Conservation (phyloP, 2,888 invertebrate genomes). For the Pachymerium ferrugineum region DNA sequence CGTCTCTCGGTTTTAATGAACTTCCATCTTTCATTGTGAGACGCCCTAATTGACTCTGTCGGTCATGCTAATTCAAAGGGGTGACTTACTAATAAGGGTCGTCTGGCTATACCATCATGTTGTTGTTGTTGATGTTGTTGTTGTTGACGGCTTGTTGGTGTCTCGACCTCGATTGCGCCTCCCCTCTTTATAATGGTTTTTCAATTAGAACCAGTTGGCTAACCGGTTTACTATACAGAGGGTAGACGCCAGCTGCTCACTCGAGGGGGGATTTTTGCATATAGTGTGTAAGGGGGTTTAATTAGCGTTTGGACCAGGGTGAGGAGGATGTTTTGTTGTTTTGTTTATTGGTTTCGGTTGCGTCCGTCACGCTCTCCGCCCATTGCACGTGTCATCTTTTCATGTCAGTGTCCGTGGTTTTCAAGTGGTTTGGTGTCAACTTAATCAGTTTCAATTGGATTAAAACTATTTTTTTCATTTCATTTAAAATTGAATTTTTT, state of each 20-base stretch:
- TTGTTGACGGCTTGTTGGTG: constrained; percentile 1
- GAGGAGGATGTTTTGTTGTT: constrained; percentile 14
- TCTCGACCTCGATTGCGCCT: not conserved
- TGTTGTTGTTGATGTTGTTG: constrained; percentile 11
- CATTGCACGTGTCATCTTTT: not conserved
- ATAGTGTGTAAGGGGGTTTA: not conserved
- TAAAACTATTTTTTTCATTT: too few species aligned
- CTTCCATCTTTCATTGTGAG: constrained; percentile 21
- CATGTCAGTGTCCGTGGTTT: too few species aligned
- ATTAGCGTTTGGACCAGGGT: not conserved
- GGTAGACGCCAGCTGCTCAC: constrained; percentile 1
- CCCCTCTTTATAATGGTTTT: not conserved
- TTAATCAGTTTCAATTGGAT: not conserved
- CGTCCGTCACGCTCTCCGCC: not conserved
- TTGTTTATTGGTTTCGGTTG: not conserved
- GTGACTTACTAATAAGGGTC: constrained; percentile 15
- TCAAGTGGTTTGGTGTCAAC: not conserved
- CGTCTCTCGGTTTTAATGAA: constrained; percentile 11
- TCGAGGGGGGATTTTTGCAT: not conserved
- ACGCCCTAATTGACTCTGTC: constrained; percentile 15
- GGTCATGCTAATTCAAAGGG: not conserved
- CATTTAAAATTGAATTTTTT: too few species aligned
- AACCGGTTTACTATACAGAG: not conserved
- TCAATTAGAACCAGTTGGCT: not conserved
- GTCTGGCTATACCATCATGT: not conserved